Conservation (phyloP, 2,113 vertebrate species). For the Ochotona princeps region DNA sequence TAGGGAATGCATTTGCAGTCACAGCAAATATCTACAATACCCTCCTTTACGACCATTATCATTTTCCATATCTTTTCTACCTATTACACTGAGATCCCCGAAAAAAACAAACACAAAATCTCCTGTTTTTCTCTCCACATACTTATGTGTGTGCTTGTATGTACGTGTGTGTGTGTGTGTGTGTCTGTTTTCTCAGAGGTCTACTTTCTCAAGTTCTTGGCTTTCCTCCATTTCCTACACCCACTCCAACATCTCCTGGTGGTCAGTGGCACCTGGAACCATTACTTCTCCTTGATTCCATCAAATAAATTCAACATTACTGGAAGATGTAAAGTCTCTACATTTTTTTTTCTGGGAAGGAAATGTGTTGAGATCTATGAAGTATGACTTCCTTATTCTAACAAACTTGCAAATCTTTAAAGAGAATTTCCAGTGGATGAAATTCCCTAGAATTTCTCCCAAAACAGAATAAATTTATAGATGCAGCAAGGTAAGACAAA, state of each 20-base stretch:
- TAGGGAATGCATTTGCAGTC: background rate
- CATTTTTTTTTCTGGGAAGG: background rate
- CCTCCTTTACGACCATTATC: background rate
- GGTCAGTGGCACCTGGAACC: background rate
- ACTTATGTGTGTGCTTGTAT: too few species aligned
- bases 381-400: background rate
- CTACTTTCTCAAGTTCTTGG: background rate
- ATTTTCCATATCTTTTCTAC: background rate
- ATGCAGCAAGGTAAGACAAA: background rate
- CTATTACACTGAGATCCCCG: background rate
- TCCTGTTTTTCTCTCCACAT: too few species aligned
- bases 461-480: background rate
- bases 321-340: background rate
- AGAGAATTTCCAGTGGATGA: background rate
- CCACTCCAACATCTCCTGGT: background rate
- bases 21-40: background rate
- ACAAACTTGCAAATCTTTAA: constrained; percentile 2
- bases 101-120: background rate
- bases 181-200: background rate
- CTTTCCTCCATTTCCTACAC: background rate
- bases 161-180: background rate
- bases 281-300: background rate
- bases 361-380: background rate
- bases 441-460: background rate
- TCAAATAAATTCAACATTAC: background rate